Conservation (phyloP, 1,140 invertebrate species). For the Ostrea edulis region DNA sequence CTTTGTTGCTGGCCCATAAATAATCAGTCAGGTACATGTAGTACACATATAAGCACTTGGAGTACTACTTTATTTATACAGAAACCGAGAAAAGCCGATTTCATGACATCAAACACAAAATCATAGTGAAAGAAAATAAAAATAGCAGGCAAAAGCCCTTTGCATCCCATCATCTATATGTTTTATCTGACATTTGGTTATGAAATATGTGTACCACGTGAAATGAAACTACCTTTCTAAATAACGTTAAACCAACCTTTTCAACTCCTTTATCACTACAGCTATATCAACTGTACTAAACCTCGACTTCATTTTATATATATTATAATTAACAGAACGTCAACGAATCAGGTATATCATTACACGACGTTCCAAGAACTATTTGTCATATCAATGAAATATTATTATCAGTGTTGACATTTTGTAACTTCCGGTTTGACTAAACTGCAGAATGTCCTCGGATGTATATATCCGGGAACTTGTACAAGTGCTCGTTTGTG, state of each 20-base stretch:
- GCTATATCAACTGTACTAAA: constrained; percentile 95
- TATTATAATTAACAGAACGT: neutral
- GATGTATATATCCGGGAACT: neutral
- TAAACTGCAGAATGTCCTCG: neutral
- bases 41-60: too few relatives aligned
- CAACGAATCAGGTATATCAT: neutral
- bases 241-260: constrained; percentile 83
- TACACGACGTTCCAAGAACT: too few relatives aligned
- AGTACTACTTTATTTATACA: too few relatives aligned
- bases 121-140: too few relatives aligned
- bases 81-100: too few relatives aligned
- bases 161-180: too few relatives aligned
- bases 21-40: too few relatives aligned
- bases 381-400: neutral
- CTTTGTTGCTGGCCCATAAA: neutral
- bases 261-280: constrained; percentile 90
- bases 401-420: constrained; percentile 33
- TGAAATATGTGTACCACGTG: neutral
- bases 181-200: too few relatives aligned
- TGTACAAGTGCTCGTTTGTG: neutral
- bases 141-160: too few relatives aligned
- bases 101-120: too few relatives aligned
- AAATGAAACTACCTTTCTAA: neutral
- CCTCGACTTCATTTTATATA: constrained; percentile 89
- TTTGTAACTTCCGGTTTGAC: neutral